Base-by-base conservation (phyloP, 2,888 invertebrate genomes). In the Mesorhabditis belari region DNA sequence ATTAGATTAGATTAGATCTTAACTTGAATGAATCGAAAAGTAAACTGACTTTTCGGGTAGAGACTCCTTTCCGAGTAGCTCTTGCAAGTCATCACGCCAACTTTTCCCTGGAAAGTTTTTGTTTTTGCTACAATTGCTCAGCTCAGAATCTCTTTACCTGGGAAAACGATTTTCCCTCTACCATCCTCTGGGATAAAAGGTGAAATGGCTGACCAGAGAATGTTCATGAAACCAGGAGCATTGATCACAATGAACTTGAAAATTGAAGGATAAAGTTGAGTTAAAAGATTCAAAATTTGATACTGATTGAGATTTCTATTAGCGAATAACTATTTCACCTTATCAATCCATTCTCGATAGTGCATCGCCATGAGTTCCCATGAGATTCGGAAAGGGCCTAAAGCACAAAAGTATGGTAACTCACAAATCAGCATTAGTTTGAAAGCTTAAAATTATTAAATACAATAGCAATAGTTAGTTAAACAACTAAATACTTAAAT, bases 311-410 rank as follows among this genome's bases (percentile, higher is more conserved):
- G n/a, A n/a, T n/a, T n/a, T n/a, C n/a, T n/a, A n/a, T n/a, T n/a
- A n/a, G n/a, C n/a, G n/a, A n/a, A n/a, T n/a, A n/a, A n/a, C n/a
- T n/a, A n/a, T n/a, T n/a, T n/a, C 12, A 35, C 44, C 44, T 35
- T 71, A 56, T 71, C 71, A 35, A 73, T 71, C 52, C 69, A 71
- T 52, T 73, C 73, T 12, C 71, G 60, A 55, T 71, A 73, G 54
- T 73, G 68, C 19, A 60, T 62, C 17, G 61, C 73, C 52, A 66
- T 63, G n/a, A 70, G 57, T 53, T 70, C 69, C 73, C 73, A 73
- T 0, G 70, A 67, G 51, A 71, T 66, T n/a, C 71, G 65, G 62
- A 71, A 73, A 4, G 71, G 69, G 19, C 68, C 72, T 70, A 58
- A 44, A 52, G 23, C 21, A 9, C n/a, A n/a, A n/a, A n/a, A n/a